Base-by-base conservation (phyloP, 2,888 invertebrate species). In the Cheilosia vernalis region DNA sequence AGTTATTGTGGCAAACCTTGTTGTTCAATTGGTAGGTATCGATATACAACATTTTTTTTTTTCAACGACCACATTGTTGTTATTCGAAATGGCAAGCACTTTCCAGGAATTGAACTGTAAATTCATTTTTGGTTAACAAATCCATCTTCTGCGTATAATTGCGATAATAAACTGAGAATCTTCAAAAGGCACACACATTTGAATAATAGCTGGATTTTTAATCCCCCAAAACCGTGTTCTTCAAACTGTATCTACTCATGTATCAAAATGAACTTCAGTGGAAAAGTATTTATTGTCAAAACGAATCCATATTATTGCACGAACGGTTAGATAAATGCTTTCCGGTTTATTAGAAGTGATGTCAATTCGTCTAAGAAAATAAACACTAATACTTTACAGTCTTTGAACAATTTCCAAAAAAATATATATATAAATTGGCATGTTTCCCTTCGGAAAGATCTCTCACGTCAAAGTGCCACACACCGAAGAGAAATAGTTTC, bases 401-500 rank as follows among this genome's bases (percentile, higher is more conserved):
- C 77, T 78, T 64, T 70, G 63, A 70, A 78, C 61, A 56, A 30
- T 13, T 64, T 74, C 63, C n/a, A 13, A 19, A 42, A 17, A 2
- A 10, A 21, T n/a, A 24, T 3, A 51, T 21, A 10, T 9, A 0
- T 27, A 21, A 6, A 60, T 80, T 63, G 73, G 42, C 73, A 70
- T 88, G 85, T 88, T 87, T 63, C 58, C 79, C 58, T 78, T 87
- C 70, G 73, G 70, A 27, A 5, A 21, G 33, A 51, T 51, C 7
- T 66, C 30, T 17, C 85, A 82, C 79, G 79, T 87, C 72, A 84
- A 79, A 86, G 80, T 87, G 82, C 67, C 80, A 87, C 87, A 82
- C 78, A 69, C 69, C 40, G 78, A 85, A 60, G 81, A 64, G 13
- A 40, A 40, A 15, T 53, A 27, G 24, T 64, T 81, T 85, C 87